phyloP scores from a whole-genome alignment of 2,113 vertebrate species.

The Lipophrys pholis region DNA sequence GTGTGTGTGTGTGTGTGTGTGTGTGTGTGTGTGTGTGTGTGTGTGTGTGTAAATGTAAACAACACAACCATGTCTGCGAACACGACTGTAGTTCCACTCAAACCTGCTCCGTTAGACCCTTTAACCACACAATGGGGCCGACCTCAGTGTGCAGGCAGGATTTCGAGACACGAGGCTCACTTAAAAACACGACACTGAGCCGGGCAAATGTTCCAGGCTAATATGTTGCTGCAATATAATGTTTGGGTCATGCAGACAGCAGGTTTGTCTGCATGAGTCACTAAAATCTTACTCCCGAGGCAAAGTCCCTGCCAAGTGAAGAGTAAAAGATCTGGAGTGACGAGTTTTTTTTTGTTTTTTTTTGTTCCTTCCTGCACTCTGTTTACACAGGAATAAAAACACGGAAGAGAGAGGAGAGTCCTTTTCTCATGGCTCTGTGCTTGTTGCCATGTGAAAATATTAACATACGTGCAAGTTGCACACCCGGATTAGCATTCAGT shows the following conservation, averaged over 20 bases:
- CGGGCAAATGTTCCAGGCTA: slow-evolving; percentile 12
- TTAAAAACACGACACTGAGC: slow-evolving; percentile 27
- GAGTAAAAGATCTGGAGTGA: slow-evolving; percentile 22
- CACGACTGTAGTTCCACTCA: background rate
- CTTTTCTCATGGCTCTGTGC: background rate
- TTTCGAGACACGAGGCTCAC: slow-evolving; percentile 24
- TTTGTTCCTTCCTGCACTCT: too few species aligned
- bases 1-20: background rate
- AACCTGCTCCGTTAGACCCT: slow-evolving; percentile 8
- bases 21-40: background rate
- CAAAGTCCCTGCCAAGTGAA: slow-evolving; percentile 13
- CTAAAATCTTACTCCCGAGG: slow-evolving; percentile 29
- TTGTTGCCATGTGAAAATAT: background rate
- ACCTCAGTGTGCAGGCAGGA: background rate
- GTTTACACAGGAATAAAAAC: slow-evolving; percentile 13
- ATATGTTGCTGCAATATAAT: slow-evolving; percentile 23
- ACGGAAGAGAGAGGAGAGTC: background rate
- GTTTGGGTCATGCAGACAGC: slow-evolving; percentile 25
- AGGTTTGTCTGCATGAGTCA: slow-evolving; percentile 32
- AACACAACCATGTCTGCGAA: slow-evolving; percentile 9
- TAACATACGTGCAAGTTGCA: background rate
- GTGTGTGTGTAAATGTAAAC: slow-evolving; percentile 18
- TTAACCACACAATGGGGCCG: background rate
- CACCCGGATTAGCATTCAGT: background rate
- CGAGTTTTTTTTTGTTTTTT: background rate